These are phyloP conservation scores for Poecile atricapillus DNA, from an alignment of 2,113 vertebrate species.

Conservation along the genomic window DNA sequence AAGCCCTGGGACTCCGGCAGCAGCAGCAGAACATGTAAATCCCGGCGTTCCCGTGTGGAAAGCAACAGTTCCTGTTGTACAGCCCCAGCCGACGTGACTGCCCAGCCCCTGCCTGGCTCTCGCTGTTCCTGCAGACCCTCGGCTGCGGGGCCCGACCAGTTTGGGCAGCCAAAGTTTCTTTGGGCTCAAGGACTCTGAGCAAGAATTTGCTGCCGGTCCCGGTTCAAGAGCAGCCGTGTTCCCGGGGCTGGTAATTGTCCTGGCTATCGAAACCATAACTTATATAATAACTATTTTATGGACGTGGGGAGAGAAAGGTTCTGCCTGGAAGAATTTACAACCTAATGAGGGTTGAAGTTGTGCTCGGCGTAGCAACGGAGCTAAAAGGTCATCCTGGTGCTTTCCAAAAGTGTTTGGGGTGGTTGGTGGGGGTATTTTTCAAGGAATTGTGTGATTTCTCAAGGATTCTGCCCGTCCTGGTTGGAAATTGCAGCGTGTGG, in stretches of 20 bases:
- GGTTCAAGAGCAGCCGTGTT: not conserved
- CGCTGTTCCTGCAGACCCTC: not conserved
- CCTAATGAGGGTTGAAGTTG: slow-evolving; percentile 10
- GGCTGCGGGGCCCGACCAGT: not conserved
- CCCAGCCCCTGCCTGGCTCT: not conserved
- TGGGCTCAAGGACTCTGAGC: not conserved
- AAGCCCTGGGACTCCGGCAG: not conserved
- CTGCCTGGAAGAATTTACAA: slow-evolving; percentile 14
- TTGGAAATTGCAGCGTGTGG: not conserved
- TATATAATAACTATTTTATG: not conserved
- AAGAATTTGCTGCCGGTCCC: not conserved
- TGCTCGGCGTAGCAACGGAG: not conserved
- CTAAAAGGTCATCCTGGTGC: not conserved
- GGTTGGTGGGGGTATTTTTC: not conserved
- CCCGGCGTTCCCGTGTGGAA: fast-evolving
- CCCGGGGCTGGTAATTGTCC: not conserved
- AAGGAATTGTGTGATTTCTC: not conserved
- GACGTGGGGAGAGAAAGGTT: not conserved
- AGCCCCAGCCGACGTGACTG: fast-evolving
- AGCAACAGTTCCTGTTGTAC: not conserved
- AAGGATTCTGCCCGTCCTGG: not conserved
- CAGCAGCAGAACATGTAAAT: not conserved
- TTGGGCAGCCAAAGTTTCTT: not conserved
- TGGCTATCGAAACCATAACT: not conserved
- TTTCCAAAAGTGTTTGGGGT: not conserved